phyloP scores from a whole-genome alignment of 2,888 invertebrate genomes.

The Scaptomyza caliginosa region DNA sequence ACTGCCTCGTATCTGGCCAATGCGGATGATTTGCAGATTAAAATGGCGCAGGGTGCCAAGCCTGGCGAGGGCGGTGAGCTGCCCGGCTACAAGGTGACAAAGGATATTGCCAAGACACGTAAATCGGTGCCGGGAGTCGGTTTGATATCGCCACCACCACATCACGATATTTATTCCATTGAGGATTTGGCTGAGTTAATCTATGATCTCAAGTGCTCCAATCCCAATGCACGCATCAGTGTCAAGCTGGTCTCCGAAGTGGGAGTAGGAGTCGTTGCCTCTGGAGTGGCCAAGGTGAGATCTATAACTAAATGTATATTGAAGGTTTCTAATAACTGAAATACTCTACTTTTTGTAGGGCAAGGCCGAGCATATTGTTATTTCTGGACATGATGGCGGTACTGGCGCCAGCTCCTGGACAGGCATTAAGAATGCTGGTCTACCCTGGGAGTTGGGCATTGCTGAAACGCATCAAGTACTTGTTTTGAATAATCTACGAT shows the following conservation, averaged over 20 bases:
- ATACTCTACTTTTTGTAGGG: slow-evolving; percentile 86
- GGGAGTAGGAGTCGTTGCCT: slow-evolving; percentile 99
- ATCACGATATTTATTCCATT: slow-evolving; percentile 99
- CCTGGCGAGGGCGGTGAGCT: slow-evolving; percentile 99
- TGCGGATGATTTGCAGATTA: slow-evolving; percentile 99
- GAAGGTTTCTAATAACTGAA: neutral
- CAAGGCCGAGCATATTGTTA: slow-evolving; percentile 99
- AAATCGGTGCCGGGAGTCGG: slow-evolving; percentile 99
- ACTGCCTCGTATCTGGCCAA: slow-evolving; percentile 98
- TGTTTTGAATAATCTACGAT: slow-evolving; percentile 95
- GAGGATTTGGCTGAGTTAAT: slow-evolving; percentile 99
- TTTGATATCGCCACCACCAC: slow-evolving; percentile 98
- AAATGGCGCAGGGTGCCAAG: slow-evolving; percentile 99
- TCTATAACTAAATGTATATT: neutral
- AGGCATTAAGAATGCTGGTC: slow-evolving; percentile 98
- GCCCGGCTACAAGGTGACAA: slow-evolving; percentile 95
- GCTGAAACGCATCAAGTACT: slow-evolving; percentile 99
- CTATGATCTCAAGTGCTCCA: slow-evolving; percentile 98
- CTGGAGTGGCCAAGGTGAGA: slow-evolving; percentile 96
- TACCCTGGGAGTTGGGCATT: slow-evolving; percentile 99
- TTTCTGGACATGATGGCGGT: slow-evolving; percentile 99
- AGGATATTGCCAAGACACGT: slow-evolving; percentile 96
- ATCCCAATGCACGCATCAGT: slow-evolving; percentile 96
- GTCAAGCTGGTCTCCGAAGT: slow-evolving; percentile 99
- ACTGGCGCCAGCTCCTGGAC: slow-evolving; percentile 99